Conservation (phyloP, 2,888 invertebrate species). For the Cyclophora albipunctata region DNA sequence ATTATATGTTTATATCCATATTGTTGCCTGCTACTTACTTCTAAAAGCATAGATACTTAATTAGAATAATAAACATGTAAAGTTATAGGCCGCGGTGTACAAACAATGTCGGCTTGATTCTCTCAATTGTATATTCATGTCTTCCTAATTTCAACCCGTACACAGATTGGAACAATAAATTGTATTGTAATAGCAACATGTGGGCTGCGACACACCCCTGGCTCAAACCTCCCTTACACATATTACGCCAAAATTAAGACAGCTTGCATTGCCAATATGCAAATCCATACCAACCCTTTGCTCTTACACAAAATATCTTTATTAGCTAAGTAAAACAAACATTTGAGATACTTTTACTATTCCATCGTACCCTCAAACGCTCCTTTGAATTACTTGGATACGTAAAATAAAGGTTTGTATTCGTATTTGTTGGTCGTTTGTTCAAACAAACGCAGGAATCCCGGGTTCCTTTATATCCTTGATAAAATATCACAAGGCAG, state of each 20-base stretch:
- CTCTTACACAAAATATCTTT: slow-evolving; percentile 20
- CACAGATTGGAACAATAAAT: slow-evolving; percentile 47
- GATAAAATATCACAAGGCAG: slow-evolving; percentile 63
- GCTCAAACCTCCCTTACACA: slow-evolving; percentile 32
- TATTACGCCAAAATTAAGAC: slow-evolving; percentile 68
- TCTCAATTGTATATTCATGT: slow-evolving; percentile 39
- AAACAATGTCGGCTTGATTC: slow-evolving; percentile 2
- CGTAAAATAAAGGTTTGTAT: slow-evolving; percentile 58
- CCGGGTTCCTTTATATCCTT: slow-evolving; percentile 51
- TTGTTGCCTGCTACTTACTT: no score
- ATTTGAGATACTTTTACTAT: slow-evolving; percentile 11
- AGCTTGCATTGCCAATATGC: slow-evolving; percentile 67
- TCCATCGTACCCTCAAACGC: slow-evolving; percentile 40
- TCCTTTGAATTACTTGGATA: slow-evolving; percentile 57
- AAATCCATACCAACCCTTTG: slow-evolving; percentile 38
- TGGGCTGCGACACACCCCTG: slow-evolving; percentile 36
- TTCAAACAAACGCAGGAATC: slow-evolving; percentile 59
- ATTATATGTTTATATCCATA: no score
- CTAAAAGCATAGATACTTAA: no score
- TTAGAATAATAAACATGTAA: no score
- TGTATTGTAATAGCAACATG: slow-evolving; percentile 57
- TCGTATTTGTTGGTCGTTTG: slow-evolving; percentile 53
- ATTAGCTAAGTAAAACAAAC: slow-evolving; percentile 16
- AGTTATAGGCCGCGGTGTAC: no score
- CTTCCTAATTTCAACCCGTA: slow-evolving; percentile 37